phyloP scores from a whole-genome alignment of 1,140 invertebrate genomes.

The Panulirus ornatus region DNA sequence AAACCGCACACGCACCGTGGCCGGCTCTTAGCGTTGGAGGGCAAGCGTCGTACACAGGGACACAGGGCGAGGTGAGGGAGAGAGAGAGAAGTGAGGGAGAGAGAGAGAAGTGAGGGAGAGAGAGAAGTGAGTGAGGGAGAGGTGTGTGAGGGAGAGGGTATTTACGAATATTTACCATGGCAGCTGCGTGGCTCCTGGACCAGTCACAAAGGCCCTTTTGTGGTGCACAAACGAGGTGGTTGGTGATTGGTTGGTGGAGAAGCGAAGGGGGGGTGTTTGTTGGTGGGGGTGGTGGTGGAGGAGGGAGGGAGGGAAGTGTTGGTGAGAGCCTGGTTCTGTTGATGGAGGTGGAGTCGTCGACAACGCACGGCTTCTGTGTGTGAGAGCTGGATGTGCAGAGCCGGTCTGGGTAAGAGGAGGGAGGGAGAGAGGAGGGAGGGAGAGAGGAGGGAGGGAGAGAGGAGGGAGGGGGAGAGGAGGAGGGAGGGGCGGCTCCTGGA shows the following conservation, averaged over 20 bases:
- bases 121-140: too few relatives aligned
- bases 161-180: too few relatives aligned
- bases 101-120: neutral
- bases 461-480: slow-evolving; percentile 5
- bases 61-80: neutral
- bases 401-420: neutral
- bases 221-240: too few relatives aligned
- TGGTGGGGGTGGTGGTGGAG: neutral
- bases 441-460: neutral
- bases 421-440: neutral
- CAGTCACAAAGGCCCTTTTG: too few relatives aligned
- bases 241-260: neutral
- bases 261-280: neutral
- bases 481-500: neutral
- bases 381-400: neutral
- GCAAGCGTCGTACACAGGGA: neutral
- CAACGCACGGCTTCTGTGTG: too few relatives aligned
- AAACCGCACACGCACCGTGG: too few relatives aligned
- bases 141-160: neutral
- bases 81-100: slow-evolving; percentile 13
- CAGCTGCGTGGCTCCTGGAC: too few relatives aligned
- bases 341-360: neutral
- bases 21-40: too few relatives aligned
- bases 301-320: slow-evolving; percentile 1
- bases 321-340: too few relatives aligned